Evolutionary conservation across 2,888 invertebrate species (phyloP).

Genomic region (Lucinisca nassula): DNA sequence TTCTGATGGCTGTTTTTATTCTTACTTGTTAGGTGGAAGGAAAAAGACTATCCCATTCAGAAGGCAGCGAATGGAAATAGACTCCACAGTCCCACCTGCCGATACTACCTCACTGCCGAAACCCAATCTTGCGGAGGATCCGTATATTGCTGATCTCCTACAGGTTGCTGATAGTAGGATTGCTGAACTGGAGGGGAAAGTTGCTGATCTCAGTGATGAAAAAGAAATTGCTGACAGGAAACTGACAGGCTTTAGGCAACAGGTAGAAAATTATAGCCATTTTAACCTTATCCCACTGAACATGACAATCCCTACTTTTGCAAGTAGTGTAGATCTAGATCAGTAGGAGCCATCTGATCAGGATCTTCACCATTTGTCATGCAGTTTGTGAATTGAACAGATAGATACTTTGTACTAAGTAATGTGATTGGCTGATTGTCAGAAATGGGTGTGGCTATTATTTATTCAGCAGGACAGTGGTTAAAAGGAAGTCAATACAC

Average conservation of each 20-base stretch:
- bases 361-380: no score
- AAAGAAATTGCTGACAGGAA: conserved; percentile 85
- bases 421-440: no score
- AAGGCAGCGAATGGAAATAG: conserved; percentile 88
- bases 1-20: not conserved
- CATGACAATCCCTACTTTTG: no score
- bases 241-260: conserved; percentile 84
- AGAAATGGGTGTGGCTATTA: no score
- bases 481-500: no score
- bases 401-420: no score
- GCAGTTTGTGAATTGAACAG: no score
- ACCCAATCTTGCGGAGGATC: conserved; percentile 82
- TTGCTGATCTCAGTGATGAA: conserved; percentile 77
- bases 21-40: conserved; percentile 85
- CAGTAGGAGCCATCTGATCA: no score
- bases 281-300: no score
- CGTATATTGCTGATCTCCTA: conserved; percentile 87
- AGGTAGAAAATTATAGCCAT: conserved; percentile 82
- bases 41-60: conserved; percentile 88
- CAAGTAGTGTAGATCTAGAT: no score
- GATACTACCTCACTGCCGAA: conserved; percentile 55
- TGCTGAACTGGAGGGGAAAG: conserved; percentile 81
- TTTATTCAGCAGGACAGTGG: no score
- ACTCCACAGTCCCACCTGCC: conserved; percentile 83
- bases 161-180: conserved; percentile 87